Evolutionary conservation across 2,888 invertebrate genomes (phyloP).

Genomic region (Drosophila antonietae): DNA sequence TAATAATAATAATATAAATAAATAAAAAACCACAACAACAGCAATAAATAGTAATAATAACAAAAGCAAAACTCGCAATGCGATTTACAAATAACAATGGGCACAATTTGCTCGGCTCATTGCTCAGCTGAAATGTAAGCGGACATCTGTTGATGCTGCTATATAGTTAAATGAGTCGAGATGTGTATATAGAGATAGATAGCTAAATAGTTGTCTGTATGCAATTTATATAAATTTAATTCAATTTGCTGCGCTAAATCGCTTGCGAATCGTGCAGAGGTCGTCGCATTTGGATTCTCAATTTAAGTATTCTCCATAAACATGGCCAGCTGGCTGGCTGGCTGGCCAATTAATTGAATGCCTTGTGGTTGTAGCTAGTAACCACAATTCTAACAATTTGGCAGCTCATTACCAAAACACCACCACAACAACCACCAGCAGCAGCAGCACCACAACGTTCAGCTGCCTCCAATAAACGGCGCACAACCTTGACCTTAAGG

Average conservation of each 20-base stretch:
- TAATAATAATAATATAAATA: constrained; percentile 20
- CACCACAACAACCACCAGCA: not conserved
- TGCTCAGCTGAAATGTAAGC: constrained; percentile 71
- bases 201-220: constrained; percentile 55
- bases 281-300: constrained; percentile 61
- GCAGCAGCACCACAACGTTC: constrained; percentile 33
- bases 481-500: constrained; percentile 77
- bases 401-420: constrained; percentile 72
- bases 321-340: constrained; percentile 58
- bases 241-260: constrained; percentile 76
- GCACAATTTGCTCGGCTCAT: constrained; percentile 73
- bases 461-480: constrained; percentile 65
- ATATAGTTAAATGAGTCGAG: constrained; percentile 23
- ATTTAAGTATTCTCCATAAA: constrained; percentile 55
- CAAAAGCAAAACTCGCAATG: constrained; percentile 61
- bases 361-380: constrained; percentile 25
- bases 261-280: constrained; percentile 64
- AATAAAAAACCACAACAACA: not conserved
- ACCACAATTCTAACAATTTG: constrained; percentile 75
- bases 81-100: constrained; percentile 78
- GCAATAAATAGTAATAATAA: constrained; percentile 27
- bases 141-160: constrained; percentile 61
- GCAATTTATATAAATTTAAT: constrained; percentile 79
- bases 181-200: constrained; percentile 16
- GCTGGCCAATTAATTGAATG: constrained; percentile 65